Conservation (phyloP, 2,797 vertebrate species). For the Gila robusta region DNA sequence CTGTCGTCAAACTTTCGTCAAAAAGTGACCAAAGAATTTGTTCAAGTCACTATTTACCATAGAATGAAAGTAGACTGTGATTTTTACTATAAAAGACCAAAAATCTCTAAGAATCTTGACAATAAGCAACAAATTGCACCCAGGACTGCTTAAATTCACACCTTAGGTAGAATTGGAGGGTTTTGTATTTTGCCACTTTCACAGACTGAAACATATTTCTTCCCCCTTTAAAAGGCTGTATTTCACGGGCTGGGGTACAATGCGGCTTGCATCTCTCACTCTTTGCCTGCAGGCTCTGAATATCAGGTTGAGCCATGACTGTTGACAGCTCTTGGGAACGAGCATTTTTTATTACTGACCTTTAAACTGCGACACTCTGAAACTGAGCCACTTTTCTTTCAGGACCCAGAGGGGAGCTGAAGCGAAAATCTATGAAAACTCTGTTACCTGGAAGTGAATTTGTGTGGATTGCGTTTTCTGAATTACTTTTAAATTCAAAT, state of each 20-base stretch:
- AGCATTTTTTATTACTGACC: slow-evolving; percentile 61
- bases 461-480: background rate
- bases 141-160: background rate
- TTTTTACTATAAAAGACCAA: background rate
- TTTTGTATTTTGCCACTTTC: slow-evolving; percentile 22
- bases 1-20: background rate
- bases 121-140: background rate
- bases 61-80: background rate
- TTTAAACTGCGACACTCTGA: slow-evolving; percentile 50
- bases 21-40: background rate
- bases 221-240: slow-evolving; percentile 45
- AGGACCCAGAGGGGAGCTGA: slow-evolving; percentile 7
- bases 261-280: slow-evolving; percentile 46
- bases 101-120: background rate
- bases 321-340: slow-evolving; percentile 46
- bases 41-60: background rate
- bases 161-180: background rate
- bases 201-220: slow-evolving; percentile 50
- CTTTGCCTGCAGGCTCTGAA: slow-evolving; percentile 48
- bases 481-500: background rate
- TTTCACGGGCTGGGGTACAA: slow-evolving; percentile 41
- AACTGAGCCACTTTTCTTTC: slow-evolving; percentile 41
- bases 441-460: background rate
- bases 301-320: slow-evolving; percentile 50
- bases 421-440: slow-evolving; percentile 26